Base-by-base conservation (phyloP, 64 coral and sea anemone species). In the Cladopsammia gracilis region DNA sequence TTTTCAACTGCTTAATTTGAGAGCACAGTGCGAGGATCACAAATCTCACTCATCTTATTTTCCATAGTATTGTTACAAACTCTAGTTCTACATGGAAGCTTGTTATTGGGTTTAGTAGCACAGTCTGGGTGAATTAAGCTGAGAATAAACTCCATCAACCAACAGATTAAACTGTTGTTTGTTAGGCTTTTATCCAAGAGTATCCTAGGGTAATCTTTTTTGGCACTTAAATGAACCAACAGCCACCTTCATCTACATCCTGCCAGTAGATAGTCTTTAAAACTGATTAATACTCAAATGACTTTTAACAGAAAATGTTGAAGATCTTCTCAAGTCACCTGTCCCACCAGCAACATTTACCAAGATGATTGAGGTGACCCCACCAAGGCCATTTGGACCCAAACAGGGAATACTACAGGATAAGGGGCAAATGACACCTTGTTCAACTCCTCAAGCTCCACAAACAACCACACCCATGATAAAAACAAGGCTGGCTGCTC, bases 341-440 rank as follows among this genome's bases (percentile, higher is more conserved):
- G 74, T 93, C 10, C 83, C 85, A 72, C 96, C 96, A 43, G 70
- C 56, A 10, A 97, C 96, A n/a, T 94, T 94, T 53, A 97, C 96
- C 6, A 88, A 89, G 45, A 94, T 97, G 92, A 85, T 97, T 47
- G 79, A 97, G 45, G 65, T 75, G 62, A 90, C 88, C 15, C 82
- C 96, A 22, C 71, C 44, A 12, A 46, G 88, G 22, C 73, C 81
- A 44, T 26, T 57, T 47, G 62, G 66, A 25, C 16, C 62, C n/a
- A 80, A 48, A 0, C 50, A 74, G 51, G 46, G 25, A 44, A 59
- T 4, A 57, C 16, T 47, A 22, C 75, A 75, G 23, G 46, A 70
- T 18, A 57, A 60, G 26, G 20, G 19, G 14, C 54, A 86, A 62
- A n/a, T 59, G 16, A 85, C 59, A 16, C 73, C 90, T 62, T 48